Base-by-base conservation (phyloP, 2,113 vertebrate species). In the Erythrolamprus reginae region DNA sequence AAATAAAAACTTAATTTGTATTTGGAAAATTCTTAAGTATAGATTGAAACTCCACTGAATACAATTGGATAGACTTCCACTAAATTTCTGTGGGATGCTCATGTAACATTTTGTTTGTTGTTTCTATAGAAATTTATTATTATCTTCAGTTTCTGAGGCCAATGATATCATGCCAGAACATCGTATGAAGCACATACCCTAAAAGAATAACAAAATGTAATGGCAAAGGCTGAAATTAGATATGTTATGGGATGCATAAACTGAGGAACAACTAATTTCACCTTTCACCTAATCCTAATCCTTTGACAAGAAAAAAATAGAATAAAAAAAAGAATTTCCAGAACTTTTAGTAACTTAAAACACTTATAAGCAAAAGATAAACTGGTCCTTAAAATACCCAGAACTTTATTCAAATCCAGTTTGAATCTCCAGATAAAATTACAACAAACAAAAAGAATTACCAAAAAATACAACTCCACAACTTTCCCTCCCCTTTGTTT, bases 351-450 rank as follows among this genome's bases (percentile, higher is more conserved):
- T 91, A 89, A 28, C 26, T 84, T 50, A 84, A 84, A 83, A 84
- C 4, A 85, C n/a, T 85, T 85, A 33, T 21, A 85, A 51, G 50
- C 84, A 50, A 85, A 51, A 4, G 52, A 6, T 21, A 77, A 77
- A 77, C 21, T 77, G 33, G 70, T 77, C 33, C 42, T 77, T 77
- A 21, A 77, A 77, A 42, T 42, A 51, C 19, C 28, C 6, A 85
- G 15, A 33, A 85, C 86, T 90, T 83, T 83, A 19, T 47, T 33
- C 45, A 50, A 89, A 61, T 4, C 90, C 89, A 92, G 87, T 85
- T 9, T 93, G 87, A 93, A 92, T 89, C 89, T n/a, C 58, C 95
- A 90, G 91, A 92, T 93, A 77, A 77, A 42, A 38, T 93, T 94
- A 90, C 92, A 70, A 91, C 90, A 82, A 77, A 42, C 17, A 77